These are phyloP conservation scores for Sebastes schlegelii DNA, from an alignment of 2,113 vertebrate species.

Conservation along the genomic window DNA sequence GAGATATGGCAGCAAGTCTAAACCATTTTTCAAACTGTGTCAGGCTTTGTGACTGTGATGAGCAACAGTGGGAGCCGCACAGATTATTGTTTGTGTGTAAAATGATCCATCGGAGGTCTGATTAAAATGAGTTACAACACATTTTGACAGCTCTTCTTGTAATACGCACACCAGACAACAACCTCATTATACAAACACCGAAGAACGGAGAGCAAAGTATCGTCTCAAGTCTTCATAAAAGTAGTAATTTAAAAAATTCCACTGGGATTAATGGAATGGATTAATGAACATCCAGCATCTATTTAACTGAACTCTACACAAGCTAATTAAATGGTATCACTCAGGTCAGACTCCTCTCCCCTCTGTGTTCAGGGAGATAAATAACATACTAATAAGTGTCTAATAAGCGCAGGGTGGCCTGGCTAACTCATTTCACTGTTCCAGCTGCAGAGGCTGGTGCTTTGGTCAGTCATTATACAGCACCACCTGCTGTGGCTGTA, in stretches of 20 bases:
- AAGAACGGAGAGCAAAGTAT: conserved; percentile 15
- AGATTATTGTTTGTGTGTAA: conserved; percentile 18
- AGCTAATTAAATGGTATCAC: conserved; percentile 33
- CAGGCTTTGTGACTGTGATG: conserved; percentile 13
- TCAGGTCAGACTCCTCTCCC: conserved; percentile 28
- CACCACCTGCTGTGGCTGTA: conserved; percentile 21
- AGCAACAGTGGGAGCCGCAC: conserved; percentile 38
- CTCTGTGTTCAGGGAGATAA: conserved; percentile 26
- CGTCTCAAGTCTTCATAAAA: conserved; percentile 27
- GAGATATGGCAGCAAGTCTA: background rate
- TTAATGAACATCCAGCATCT: background rate
- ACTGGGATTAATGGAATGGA: conserved; percentile 27
- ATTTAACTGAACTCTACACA: background rate
- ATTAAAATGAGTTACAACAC: conserved; percentile 43
- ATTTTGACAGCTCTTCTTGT: conserved; percentile 37
- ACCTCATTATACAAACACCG: conserved; percentile 42
- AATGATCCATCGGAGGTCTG: conserved; percentile 33
- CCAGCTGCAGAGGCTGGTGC: conserved; percentile 25
- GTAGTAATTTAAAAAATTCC: conserved; percentile 26
- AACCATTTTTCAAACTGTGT: background rate
- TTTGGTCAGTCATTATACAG: conserved; percentile 44
- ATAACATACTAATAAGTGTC: conserved; percentile 27
- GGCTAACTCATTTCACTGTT: conserved; percentile 20
- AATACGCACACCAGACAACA: conserved; percentile 28
- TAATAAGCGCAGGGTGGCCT: conserved; percentile 15